Conservation (phyloP, 2,113 vertebrate species). For the western clawed frog (Xenopus tropicalis) region DNA sequence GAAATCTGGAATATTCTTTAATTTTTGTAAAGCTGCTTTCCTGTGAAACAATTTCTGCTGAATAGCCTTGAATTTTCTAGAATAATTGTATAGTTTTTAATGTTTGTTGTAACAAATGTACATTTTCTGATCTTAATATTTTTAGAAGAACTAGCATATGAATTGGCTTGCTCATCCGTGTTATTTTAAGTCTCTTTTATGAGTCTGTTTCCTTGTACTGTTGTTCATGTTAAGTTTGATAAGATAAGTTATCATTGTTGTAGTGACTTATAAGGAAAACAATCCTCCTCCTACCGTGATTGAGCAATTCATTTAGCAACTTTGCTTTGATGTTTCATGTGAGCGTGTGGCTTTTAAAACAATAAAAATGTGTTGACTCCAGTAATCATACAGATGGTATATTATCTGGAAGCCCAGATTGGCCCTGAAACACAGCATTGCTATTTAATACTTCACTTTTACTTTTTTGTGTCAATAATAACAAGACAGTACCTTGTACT, state of each 20-base stretch:
- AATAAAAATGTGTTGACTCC: too few relatives aligned
- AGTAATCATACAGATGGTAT: too few relatives aligned
- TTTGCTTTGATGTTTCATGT: too few relatives aligned
- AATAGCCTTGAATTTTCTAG: background rate
- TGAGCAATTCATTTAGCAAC: background rate
- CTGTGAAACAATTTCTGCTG: background rate
- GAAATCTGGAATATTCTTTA: too few relatives aligned
- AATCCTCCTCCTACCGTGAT: background rate
- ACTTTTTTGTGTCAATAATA: too few relatives aligned
- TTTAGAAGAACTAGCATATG: constrained; percentile 24
- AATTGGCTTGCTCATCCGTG: constrained; percentile 29
- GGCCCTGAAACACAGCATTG: too few relatives aligned
- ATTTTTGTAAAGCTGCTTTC: too few relatives aligned
- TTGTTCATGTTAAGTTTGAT: background rate
- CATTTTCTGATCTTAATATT: constrained; percentile 36
- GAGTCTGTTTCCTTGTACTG: background rate
- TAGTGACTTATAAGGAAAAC: background rate
- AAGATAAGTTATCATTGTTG: background rate
- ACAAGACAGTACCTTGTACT: too few relatives aligned
- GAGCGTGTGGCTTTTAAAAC: too few relatives aligned
- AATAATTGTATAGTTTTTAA: constrained; percentile 22
- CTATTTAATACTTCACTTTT: too few relatives aligned
- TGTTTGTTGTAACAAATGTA: constrained; percentile 26
- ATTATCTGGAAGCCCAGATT: too few relatives aligned
- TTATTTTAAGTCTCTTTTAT: background rate